Evolutionary conservation across 2,113 vertebrate species (phyloP), one percentile per base, ranked within the genome.

Genomic region (Embiotoca jacksoni): DNA sequence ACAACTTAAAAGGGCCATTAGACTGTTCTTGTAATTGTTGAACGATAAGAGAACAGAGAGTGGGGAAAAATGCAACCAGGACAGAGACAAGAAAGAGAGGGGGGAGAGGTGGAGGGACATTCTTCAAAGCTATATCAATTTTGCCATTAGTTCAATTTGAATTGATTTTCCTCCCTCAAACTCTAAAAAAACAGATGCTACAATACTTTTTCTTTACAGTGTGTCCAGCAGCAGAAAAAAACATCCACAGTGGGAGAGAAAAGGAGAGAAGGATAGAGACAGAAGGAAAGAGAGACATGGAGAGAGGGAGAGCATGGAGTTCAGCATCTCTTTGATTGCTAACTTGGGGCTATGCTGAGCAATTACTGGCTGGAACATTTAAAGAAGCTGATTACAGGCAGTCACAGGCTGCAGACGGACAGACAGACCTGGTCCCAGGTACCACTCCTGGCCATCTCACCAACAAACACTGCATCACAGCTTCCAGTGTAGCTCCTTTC

Each of bases 311-410:
- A 84, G 55, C 78, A 74, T 80, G 75, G 85, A 90, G 93, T 92
- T 88, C 91, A 87, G 82, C 88, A 91, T 94, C 92, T 90, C 92
- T 96, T 94, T 96, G 96, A 96, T 96, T 97, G 94, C 93, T 96
- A 95, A 95, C 95, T 96, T 87, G 91, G 92, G 94, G 94, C 94
- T 93, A 91, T 83, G 75, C 89, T 89, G 92, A 94, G 91, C 95
- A 96, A 96, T 97, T 96, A 96, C 95, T 94, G 94, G 93, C 93
- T 95, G 94, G 91, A 91, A 94, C 93, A 89, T 95, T 94, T 93
- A 95, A 95, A 94, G 94, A 82, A 93, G 92, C 92, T 94, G 94
- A 95, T 94, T 94, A 94, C 91, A 93, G 92, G 84, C 93, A 88
- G 88, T 82, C 91, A 88, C 77, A 92, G 89, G 91, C 74, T 81